Base-by-base conservation (phyloP, 2,113 vertebrate species). In the Peucedramus taeniatus region DNA sequence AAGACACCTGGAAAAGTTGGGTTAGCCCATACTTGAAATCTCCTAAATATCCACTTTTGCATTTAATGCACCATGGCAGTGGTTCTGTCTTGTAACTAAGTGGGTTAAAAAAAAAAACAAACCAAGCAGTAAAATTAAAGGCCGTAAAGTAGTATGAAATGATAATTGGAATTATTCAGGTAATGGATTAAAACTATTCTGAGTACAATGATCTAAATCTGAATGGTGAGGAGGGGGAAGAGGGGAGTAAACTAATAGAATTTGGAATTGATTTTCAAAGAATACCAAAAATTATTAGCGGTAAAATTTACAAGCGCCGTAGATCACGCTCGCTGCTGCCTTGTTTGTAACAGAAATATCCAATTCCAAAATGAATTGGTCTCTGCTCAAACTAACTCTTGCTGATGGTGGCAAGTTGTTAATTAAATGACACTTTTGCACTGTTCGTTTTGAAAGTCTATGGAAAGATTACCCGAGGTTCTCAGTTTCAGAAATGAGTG, bases 351-450 rank as follows among this genome's bases (percentile, higher is more conserved):
- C 89, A 87, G 93, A 90, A 95, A 87, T 83, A 92, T 79, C 89
- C 68, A 93, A 50, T 87, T 94, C 85, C 86, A 76, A 75, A 96
- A 97, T 89, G 85, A 90, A 94, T 92, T 92, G 63, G 77, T 44
- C 63, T 93, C 72, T 54, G 74, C 71, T 95, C 83, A 94, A 96
- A 69, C 81, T 94, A 97, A 87, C 77, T 97, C 94, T 96, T 96
- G 92, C 85, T 96, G 94, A 94, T 83, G 93, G 80, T 94, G 93
- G 92, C 92, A 97, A 90, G 92, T 90, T 96, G 89, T 95, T 97
- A 94, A 97, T 95, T 95, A 95, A 95, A 94, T 63, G 51, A 92
- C 80, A 85, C 44, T 95, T 95, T 20, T 50, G 60, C 9, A 31
- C 66, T 63, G 82, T 68, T 94, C 15, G 27, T 84, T 93, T 75